Evolutionary conservation across 1,140 invertebrate species (phyloP).

Genomic region (Amyelois transitella): DNA sequence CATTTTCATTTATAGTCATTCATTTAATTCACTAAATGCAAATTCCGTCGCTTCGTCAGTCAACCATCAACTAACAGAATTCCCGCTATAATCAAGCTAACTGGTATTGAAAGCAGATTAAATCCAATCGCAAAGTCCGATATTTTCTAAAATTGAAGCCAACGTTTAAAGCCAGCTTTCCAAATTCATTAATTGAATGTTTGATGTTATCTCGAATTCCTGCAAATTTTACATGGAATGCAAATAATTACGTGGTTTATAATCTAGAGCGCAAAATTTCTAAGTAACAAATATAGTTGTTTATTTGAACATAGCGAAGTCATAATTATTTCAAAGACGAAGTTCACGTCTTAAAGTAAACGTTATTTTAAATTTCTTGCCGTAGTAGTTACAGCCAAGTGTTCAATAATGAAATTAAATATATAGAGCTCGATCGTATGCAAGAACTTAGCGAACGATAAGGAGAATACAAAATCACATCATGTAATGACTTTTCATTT

Average conservation of each 20-base stretch:
- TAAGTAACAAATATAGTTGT: neutral
- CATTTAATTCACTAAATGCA: neutral
- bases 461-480: neutral
- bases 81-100: neutral
- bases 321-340: neutral
- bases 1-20: neutral
- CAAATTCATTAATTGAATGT: neutral
- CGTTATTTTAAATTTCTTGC: constrained; percentile 7
- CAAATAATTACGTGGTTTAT: no score
- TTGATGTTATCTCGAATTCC: neutral
- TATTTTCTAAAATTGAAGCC: neutral
- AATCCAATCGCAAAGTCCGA: neutral
- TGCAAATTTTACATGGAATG: no score
- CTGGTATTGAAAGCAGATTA: neutral
- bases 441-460: neutral
- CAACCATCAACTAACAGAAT: neutral
- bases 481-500: neutral
- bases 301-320: neutral
- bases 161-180: no score
- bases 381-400: constrained; percentile 16
- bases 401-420: constrained; percentile 20
- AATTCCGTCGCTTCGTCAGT: neutral
- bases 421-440: neutral
- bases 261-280: no score
- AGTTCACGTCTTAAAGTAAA: neutral